These are phyloP conservation scores for Protomyctophum bolini DNA, from an alignment of 2,113 vertebrate species.

Conservation along the genomic window DNA sequence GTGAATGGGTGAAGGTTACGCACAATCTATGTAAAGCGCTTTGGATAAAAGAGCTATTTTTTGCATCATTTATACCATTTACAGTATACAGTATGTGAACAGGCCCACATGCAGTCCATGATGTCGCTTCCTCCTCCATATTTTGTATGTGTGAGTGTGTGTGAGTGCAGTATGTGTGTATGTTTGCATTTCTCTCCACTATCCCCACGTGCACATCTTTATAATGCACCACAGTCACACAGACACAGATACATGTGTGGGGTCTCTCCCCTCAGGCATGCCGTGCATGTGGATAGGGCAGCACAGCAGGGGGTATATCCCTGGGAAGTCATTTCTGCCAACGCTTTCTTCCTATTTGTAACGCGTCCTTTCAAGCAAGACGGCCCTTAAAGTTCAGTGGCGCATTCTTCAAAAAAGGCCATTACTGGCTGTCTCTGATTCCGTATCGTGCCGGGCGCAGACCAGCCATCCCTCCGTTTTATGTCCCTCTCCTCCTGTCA, in stretches of 20 bases:
- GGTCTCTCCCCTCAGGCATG: constrained; percentile 8
- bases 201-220: background rate
- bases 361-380: constrained; percentile 80
- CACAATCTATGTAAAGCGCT: too few species aligned
- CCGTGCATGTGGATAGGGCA: constrained; percentile 61
- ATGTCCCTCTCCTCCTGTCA: constrained; percentile 68
- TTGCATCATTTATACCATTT: too few species aligned
- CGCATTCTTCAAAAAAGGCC: constrained; percentile 79
- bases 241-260: too few species aligned
- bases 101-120: too few species aligned
- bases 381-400: constrained; percentile 81
- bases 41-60: too few species aligned
- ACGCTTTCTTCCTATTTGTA: constrained; percentile 76
- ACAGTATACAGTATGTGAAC: too few species aligned
- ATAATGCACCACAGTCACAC: too few species aligned
- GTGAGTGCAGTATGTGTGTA: constrained; percentile 4
- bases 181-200: background rate
- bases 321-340: constrained; percentile 72
- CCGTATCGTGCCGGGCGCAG: constrained; percentile 72
- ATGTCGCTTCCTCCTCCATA: too few species aligned
- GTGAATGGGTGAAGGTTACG: too few species aligned
- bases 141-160: background rate
- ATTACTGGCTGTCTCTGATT: constrained; percentile 80
- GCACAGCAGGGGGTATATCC: constrained; percentile 69
- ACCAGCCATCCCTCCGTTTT: constrained; percentile 72